Conservation (phyloP, 2,113 vertebrate genomes). For the Limnothrissa miodon region DNA sequence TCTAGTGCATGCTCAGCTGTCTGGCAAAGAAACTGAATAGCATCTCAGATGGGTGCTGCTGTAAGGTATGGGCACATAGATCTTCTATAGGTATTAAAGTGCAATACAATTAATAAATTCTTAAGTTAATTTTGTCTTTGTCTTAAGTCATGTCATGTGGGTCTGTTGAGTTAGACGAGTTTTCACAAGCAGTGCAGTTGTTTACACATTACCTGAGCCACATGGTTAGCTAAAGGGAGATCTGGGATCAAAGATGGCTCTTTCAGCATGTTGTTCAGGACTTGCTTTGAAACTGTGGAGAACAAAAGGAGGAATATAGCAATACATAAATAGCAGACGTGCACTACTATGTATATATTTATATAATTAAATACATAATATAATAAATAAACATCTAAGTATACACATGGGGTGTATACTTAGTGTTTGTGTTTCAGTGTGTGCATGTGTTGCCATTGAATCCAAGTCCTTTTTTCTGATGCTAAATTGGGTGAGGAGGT, state of each 20-base stretch:
- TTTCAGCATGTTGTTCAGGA: slow-evolving; percentile 90
- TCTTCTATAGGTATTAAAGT: no score
- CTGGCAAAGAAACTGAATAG: no score
- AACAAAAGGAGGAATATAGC: slow-evolving; percentile 12
- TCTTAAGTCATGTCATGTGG: not conserved
- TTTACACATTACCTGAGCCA: slow-evolving; percentile 84
- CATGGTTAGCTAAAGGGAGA: slow-evolving; percentile 85
- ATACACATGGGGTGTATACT: not conserved
- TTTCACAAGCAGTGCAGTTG: not conserved
- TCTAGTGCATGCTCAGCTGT: no score
- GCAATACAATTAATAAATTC: no score
- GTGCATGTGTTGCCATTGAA: not conserved
- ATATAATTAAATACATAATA: not conserved
- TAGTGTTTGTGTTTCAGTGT: not conserved
- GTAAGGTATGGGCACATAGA: no score
- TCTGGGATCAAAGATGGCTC: slow-evolving; percentile 93
- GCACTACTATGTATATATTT: no score
- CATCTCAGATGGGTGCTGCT: no score
- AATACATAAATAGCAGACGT: not conserved
- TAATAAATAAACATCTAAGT: not conserved
- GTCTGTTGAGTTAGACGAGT: slow-evolving; percentile 6
- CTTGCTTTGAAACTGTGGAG: slow-evolving; percentile 82
- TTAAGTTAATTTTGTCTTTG: not conserved
- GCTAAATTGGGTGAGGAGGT: slow-evolving; percentile 20
- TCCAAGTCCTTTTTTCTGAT: not conserved